A percentile compares a stretch with the other conserved stretches of the same genome.
Conservation (phyloP, 2,113 vertebrate species). For the Chitala chitala region DNA sequence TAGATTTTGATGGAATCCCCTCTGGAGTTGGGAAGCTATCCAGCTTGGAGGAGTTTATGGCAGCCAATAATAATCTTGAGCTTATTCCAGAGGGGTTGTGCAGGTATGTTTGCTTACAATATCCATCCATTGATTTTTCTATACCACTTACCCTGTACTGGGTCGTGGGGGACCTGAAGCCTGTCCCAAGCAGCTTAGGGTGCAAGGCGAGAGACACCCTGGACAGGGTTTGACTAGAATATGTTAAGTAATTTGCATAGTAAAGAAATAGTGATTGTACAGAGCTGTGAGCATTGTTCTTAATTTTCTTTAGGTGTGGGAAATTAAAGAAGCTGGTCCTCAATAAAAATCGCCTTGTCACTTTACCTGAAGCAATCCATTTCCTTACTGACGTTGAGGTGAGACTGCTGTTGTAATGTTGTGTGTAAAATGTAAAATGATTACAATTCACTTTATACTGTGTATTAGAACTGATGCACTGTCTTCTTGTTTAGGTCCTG, state of each 20-base stretch:
- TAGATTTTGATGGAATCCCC: slow-evolving; percentile 93
- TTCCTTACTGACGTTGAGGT: slow-evolving; percentile 87
- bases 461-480: not conserved
- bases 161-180: too few species aligned
- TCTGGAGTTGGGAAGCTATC: slow-evolving; percentile 86
- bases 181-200: too few species aligned
- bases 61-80: slow-evolving; percentile 93
- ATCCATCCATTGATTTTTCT: too few species aligned
- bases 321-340: slow-evolving; percentile 90
- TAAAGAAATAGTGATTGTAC: not conserved
- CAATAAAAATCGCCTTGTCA: slow-evolving; percentile 94
- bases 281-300: not conserved
- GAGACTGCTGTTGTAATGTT: slow-evolving; percentile 9
- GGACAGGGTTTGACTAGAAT: too few species aligned
- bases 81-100: slow-evolving; percentile 93
- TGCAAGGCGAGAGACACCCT: too few species aligned
- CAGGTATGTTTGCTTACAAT: slow-evolving; percentile 72
- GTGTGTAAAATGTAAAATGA: not conserved
- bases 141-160: too few species aligned
- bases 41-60: slow-evolving; percentile 91
- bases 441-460: too few species aligned
- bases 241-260: not conserved
- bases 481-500: slow-evolving; percentile 65
- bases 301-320: slow-evolving; percentile 66
- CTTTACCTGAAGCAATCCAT: slow-evolving; percentile 87